Conservation (phyloP, 1,140 invertebrate genomes). For the Euwallacea similis region DNA sequence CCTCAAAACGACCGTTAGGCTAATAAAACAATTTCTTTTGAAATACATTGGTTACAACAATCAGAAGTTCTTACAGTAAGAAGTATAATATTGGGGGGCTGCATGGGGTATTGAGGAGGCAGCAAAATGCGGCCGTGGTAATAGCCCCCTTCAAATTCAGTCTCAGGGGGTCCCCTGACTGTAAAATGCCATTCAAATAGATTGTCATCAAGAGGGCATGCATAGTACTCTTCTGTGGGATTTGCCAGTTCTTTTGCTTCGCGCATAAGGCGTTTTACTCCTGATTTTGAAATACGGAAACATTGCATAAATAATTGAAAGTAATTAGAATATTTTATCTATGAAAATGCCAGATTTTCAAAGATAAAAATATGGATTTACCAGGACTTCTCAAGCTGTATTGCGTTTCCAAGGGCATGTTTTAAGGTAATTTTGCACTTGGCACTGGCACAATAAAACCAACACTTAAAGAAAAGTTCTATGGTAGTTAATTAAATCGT, state of each 20-base stretch:
- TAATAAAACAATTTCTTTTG: conserved; percentile 54
- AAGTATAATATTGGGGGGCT: conserved; percentile 93
- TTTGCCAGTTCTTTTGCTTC: conserved; percentile 86
- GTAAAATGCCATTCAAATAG: conserved; percentile 99
- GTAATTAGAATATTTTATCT: not conserved
- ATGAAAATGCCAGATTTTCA: conserved; percentile 2
- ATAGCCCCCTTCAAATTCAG: conserved; percentile 87
- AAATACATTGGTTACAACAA: not conserved
- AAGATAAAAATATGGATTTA: conserved; percentile 39
- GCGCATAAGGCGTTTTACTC: conserved; percentile 91
- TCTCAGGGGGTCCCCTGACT: conserved; percentile 80
- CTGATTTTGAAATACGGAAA: conserved; percentile 54
- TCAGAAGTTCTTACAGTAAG: conserved; percentile 70
- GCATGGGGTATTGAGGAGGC: conserved; percentile 94
- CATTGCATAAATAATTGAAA: not conserved
- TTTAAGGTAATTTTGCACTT: not conserved
- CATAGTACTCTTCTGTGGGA: conserved; percentile 88
- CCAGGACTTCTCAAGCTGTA: conserved; percentile 54
- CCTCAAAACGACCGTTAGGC: conserved; percentile 95
- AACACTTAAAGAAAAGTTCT: too few species aligned
- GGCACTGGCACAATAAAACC: too few species aligned
- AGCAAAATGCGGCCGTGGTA: conserved; percentile 92
- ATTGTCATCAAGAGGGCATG: conserved; percentile 91
- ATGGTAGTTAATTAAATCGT: too few species aligned
- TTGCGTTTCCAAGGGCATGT: conserved; percentile 48